Conservation (phyloP, 1,140 invertebrate species). For the Hylaeus volcanicus region DNA sequence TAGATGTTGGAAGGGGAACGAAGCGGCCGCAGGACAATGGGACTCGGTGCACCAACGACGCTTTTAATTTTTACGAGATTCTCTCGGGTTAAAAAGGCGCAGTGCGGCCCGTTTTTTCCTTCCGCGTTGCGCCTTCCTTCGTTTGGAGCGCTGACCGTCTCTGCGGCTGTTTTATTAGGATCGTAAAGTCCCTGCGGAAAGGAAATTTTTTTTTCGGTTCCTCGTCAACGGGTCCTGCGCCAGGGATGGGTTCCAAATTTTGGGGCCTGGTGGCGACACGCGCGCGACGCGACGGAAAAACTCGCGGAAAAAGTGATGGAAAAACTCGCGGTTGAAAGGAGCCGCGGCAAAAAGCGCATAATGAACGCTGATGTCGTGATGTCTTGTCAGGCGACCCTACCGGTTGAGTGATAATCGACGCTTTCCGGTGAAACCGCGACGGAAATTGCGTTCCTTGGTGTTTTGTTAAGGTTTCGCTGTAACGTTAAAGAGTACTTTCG, state of each 20-base stretch:
- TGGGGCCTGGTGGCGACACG: background rate
- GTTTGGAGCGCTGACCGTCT: background rate
- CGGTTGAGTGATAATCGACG: slow-evolving; percentile 6
- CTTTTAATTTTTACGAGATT: slow-evolving; percentile 49
- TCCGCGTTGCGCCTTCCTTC: background rate
- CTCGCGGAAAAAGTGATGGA: slow-evolving; percentile 37
- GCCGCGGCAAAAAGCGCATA: slow-evolving; percentile 24
- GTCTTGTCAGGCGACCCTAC: background rate
- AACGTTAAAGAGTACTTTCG: background rate
- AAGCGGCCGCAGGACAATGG: slow-evolving; percentile 42
- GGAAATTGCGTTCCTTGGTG: background rate
- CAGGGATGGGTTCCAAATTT: too few relatives aligned
- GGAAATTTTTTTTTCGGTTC: background rate
- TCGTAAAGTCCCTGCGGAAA: slow-evolving; percentile 40
- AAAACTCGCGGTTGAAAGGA: slow-evolving; percentile 19
- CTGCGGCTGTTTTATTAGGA: slow-evolving; percentile 46
- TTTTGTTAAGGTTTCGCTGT: background rate
- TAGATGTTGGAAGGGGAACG: slow-evolving; percentile 13
- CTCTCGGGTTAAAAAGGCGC: slow-evolving; percentile 41
- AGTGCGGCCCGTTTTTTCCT: background rate
- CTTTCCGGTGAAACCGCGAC: background rate
- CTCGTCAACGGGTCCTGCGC: too few relatives aligned
- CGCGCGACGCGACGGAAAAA: background rate
- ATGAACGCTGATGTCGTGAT: slow-evolving; percentile 37
- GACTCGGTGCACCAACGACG: slow-evolving; percentile 36